Base-by-base conservation (phyloP, 2,888 invertebrate species). In the Apeira syringaria region DNA sequence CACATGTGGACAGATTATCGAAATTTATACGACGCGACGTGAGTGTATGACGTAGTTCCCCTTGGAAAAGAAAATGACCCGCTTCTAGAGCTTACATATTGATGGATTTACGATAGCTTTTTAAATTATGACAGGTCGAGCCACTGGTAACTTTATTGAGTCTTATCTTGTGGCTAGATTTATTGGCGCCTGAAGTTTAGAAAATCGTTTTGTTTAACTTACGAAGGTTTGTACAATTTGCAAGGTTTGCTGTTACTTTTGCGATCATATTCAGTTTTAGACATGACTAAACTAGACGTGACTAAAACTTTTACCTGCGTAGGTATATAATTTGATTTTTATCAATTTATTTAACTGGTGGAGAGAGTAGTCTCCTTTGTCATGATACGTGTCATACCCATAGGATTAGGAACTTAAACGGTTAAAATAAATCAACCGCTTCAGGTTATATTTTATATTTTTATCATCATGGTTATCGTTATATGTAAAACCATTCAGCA, bases 21-120 rank as follows among this genome's bases (percentile, higher is more conserved):
- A 27, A 35, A 46, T 46, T 39, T 45, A 46, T 46, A 35, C 35
- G 35, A 29, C 31, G 9, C 15, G 29, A 15, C 29, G 29, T 34
- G 35, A 34, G 38, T 34, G 39, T 35, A 33, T 28, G 18, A 13
- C 28, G 37, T 28, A n/a, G 27, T 26, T 12, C 10, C 12, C 24
- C 17, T 10, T 20, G 29, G 27, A 12, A 36, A 46, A 35, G 31
- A 46, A 39, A 46, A 46, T 46, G 39, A 35, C 35, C 39, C 9
- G 39, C 13, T 35, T 35, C 30, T 24, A 32, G 30, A 39, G 45
- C 45, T 45, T 39, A 39, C 30, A 39, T 40, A 86, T 81, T 88
- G 89, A 89, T 82, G 81, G 88, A 89, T 89, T 88, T 89, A 89
- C 87, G 84, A 76, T 75, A 84, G 75, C 75, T 71, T 80, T 81